These are phyloP conservation scores for Oegoconia quadripuncta DNA, from an alignment of 2,888 invertebrate species.

Conservation along the genomic window DNA sequence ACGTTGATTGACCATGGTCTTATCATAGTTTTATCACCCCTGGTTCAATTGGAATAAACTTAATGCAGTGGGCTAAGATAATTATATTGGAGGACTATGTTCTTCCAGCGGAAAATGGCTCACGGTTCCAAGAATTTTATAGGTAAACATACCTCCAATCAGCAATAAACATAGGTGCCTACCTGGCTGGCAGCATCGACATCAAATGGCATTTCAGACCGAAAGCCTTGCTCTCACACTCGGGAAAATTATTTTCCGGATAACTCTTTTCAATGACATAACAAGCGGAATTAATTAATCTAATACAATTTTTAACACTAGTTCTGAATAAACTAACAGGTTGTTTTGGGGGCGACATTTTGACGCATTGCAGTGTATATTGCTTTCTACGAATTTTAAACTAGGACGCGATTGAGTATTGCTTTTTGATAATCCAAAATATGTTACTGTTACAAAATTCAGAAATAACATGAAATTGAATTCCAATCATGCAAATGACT, in stretches of 20 bases:
- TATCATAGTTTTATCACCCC: too few relatives aligned
- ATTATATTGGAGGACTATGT: too few relatives aligned
- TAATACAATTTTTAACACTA: conserved; percentile 60
- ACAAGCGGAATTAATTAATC: conserved; percentile 65
- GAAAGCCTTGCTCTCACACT: conserved; percentile 54
- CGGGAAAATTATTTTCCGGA: conserved; percentile 52
- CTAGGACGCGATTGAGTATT: not conserved
- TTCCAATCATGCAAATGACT: too few relatives aligned
- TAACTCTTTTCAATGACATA: conserved; percentile 62
- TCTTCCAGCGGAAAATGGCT: too few relatives aligned
- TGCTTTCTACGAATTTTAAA: not conserved
- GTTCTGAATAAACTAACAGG: conserved; percentile 62
- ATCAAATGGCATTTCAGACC: conserved; percentile 55
- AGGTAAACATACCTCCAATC: not conserved
- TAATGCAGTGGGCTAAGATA: too few relatives aligned
- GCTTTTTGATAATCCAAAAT: too few relatives aligned
- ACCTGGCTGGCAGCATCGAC: conserved; percentile 68
- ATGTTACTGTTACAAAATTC: too few relatives aligned
- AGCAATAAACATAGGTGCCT: conserved; percentile 14
- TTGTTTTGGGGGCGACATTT: conserved; percentile 69
- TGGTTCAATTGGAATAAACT: too few relatives aligned
- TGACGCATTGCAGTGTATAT: conserved; percentile 6
- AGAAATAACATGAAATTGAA: too few relatives aligned
- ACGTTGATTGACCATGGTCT: too few relatives aligned
- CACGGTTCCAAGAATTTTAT: too few relatives aligned